Evolutionary conservation across 2,797 vertebrate genomes (phyloP).

Genomic region (Hozukius guyotensis): DNA sequence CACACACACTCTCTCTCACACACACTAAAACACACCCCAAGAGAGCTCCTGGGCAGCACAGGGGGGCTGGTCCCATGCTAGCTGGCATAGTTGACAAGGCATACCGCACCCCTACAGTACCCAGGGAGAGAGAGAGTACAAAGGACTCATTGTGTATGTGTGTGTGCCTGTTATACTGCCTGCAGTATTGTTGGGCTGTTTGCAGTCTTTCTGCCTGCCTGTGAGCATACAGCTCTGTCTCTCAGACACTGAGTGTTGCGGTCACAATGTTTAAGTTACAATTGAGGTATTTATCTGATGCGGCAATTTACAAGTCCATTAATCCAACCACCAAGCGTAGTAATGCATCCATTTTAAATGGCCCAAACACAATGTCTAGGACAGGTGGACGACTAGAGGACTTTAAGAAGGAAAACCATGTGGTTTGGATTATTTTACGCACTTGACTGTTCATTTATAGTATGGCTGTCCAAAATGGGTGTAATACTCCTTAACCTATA

Average conservation of each 20-base stretch:
- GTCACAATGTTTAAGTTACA: slow-evolving; percentile 2
- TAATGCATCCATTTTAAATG: not conserved
- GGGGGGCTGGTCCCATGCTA: slow-evolving; percentile 74
- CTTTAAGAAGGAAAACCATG: not conserved
- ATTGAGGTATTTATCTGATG: not conserved
- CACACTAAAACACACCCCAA: slow-evolving; percentile 1
- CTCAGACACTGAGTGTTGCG: slow-evolving; percentile 15
- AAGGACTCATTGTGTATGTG: slow-evolving; percentile 79
- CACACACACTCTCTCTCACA: not conserved
- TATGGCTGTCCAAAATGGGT: not conserved
- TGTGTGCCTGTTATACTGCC: slow-evolving; percentile 58
- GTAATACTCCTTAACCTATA: not conserved
- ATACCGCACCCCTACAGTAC: slow-evolving; percentile 71
- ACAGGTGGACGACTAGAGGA: not conserved
- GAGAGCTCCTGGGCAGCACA: slow-evolving; percentile 57
- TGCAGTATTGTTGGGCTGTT: slow-evolving; percentile 66
- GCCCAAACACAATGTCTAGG: not conserved
- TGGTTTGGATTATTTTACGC: not conserved
- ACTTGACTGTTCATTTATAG: not conserved
- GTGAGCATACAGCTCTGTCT: slow-evolving; percentile 41
- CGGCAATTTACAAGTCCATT: not conserved
- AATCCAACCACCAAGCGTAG: not conserved
- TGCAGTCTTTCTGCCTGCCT: slow-evolving; percentile 53
- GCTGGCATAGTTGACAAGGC: slow-evolving; percentile 78
- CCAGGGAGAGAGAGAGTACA: slow-evolving; percentile 76